Conservation (phyloP, 2,888 invertebrate genomes). For the Amorpha juglandis region DNA sequence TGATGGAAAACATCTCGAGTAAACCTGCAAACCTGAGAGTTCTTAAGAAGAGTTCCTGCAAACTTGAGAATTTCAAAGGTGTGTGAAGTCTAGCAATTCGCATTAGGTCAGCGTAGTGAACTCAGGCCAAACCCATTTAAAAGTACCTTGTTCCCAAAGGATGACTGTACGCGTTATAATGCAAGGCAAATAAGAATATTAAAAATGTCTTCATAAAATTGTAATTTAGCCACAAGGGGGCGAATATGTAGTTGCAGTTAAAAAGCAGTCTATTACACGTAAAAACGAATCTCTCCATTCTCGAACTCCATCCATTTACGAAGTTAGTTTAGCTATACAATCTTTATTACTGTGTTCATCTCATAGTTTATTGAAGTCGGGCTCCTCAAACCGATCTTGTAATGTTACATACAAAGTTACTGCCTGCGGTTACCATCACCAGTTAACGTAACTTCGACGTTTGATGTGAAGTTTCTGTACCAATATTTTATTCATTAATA, state of each 20-base stretch:
- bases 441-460: slow-evolving; percentile 21
- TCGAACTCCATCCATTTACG: neutral
- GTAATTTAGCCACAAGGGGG: too few relatives aligned
- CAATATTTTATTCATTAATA: slow-evolving; percentile 24
- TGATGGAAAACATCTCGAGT: too few relatives aligned
- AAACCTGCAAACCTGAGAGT: too few relatives aligned
- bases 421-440: slow-evolving; percentile 17
- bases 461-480: slow-evolving; percentile 9
- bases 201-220: too few relatives aligned
- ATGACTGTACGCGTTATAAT: too few relatives aligned
- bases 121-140: too few relatives aligned
- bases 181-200: too few relatives aligned
- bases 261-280: neutral
- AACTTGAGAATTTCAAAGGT: too few relatives aligned
- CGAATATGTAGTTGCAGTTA: neutral
- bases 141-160: too few relatives aligned
- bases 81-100: too few relatives aligned
- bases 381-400: slow-evolving; percentile 24
- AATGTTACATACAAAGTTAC: slow-evolving; percentile 22
- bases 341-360: slow-evolving; percentile 19
- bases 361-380: slow-evolving; percentile 16
- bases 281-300: neutral
- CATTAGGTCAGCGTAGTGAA: too few relatives aligned
- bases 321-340: slow-evolving; percentile 10
- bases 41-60: too few relatives aligned